phyloP scores from a whole-genome alignment of 2,113 vertebrate species.

The Rhineura floridana region DNA sequence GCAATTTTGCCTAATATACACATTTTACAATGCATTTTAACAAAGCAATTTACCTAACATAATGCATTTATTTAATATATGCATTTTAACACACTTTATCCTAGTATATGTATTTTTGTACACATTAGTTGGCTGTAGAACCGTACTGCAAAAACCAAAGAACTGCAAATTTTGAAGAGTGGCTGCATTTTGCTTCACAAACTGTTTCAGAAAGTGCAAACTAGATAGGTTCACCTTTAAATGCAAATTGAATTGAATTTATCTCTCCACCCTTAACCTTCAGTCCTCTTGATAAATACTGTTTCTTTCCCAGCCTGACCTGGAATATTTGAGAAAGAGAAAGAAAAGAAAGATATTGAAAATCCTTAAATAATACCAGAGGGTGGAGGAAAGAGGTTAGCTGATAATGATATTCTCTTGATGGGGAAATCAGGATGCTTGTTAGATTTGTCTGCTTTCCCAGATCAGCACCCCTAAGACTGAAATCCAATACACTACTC shows the following conservation, averaged over 20 bases:
- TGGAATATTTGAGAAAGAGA: background rate
- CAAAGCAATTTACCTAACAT: too few relatives aligned
- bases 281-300: background rate
- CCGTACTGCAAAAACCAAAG: too few relatives aligned
- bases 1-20: too few relatives aligned
- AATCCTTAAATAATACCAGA: background rate
- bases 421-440: background rate
- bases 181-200: too few relatives aligned
- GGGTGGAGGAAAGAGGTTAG: background rate
- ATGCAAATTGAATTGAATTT: background rate
- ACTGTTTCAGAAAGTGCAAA: too few relatives aligned
- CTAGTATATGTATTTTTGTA: too few relatives aligned
- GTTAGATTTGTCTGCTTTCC: constrained; percentile 7
- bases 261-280: background rate
- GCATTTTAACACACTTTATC: too few relatives aligned
- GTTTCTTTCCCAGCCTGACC: background rate
- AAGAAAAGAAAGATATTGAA: background rate
- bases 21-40: too few relatives aligned
- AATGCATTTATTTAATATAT: too few relatives aligned
- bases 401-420: constrained; percentile 11
- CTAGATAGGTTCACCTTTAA: too few relatives aligned
- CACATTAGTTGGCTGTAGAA: too few relatives aligned
- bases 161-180: too few relatives aligned
- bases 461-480: background rate
- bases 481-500: background rate